Percentiles rank a stretch among this genome's conserved stretches.
These are phyloP conservation scores for Cryptoblepharus egeriae DNA, from an alignment of 2,797 vertebrate species.

Conservation along the genomic window DNA sequence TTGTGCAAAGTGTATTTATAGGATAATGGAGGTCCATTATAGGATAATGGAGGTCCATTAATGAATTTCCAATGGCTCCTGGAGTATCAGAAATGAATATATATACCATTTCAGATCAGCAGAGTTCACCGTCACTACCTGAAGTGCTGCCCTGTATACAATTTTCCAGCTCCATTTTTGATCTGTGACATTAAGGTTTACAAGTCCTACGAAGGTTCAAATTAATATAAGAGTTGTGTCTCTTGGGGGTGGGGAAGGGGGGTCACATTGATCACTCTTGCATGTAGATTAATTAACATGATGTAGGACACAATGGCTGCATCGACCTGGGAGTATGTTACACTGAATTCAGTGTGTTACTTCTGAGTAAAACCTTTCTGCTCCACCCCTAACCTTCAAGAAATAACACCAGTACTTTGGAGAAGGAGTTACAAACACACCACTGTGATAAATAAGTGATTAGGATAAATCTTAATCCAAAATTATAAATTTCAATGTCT, in stretches of 20 bases:
- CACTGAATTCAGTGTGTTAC: constrained; percentile 2
- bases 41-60: constrained; percentile 53
- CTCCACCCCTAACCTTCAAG: neutral
- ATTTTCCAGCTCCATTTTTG: constrained; percentile 41
- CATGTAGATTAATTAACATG: constrained; percentile 37
- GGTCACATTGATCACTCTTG: constrained; percentile 30
- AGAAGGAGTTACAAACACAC: too few relatives aligned
- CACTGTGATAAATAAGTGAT: neutral
- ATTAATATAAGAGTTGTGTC: constrained; percentile 40
- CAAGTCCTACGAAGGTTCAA: constrained; percentile 52
- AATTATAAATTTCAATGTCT: neutral
- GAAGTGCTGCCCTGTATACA: constrained; percentile 24
- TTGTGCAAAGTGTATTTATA: constrained; percentile 54
- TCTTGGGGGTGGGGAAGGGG: neutral
- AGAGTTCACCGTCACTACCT: constrained; percentile 43
- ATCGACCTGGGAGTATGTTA: neutral
- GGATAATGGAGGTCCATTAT: constrained; percentile 56
- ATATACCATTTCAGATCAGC: constrained; percentile 50
- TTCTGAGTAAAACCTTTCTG: too few relatives aligned
- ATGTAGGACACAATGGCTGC: neutral
- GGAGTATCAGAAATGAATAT: constrained; percentile 59
- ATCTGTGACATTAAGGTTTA: constrained; percentile 39
- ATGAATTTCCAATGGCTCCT: constrained; percentile 60
- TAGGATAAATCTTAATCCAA: neutral
- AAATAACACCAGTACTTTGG: neutral